These are phyloP conservation scores for Epicauta chinensis DNA, from an alignment of 1,140 invertebrate species.

Conservation along the genomic window DNA sequence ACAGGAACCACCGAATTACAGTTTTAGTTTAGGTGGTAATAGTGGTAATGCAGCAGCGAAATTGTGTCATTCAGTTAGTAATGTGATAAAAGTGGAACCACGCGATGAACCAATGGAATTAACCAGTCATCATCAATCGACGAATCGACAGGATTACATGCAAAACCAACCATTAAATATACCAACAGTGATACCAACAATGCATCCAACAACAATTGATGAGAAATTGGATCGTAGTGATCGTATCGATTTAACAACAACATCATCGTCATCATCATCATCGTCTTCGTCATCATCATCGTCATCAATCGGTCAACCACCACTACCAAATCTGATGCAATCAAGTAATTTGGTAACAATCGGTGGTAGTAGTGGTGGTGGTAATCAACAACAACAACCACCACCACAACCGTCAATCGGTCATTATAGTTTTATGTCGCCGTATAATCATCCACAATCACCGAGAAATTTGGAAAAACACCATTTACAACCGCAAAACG, in stretches of 20 bases:
- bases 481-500: constrained; percentile 37
- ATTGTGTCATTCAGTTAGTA: constrained; percentile 5
- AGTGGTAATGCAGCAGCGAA: no score
- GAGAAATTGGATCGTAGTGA: constrained; percentile 42
- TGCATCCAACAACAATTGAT: constrained; percentile 38
- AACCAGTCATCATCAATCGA: constrained; percentile 35
- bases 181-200: constrained; percentile 36
- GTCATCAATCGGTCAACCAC: constrained; percentile 44
- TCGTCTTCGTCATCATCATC: constrained; percentile 1
- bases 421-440: constrained; percentile 50
- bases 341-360: constrained; percentile 51
- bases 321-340: constrained; percentile 48
- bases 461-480: constrained; percentile 27
- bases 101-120: constrained; percentile 51
- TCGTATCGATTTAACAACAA: constrained; percentile 44
- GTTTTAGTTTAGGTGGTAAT: no score
- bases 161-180: constrained; percentile 44
- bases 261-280: constrained; percentile 20
- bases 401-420: constrained; percentile 33
- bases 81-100: constrained; percentile 51
- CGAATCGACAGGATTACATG: constrained; percentile 36
- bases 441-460: constrained; percentile 23
- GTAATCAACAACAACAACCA: constrained; percentile 36
- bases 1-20: no score
- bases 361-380: constrained; percentile 45